Conservation (phyloP, 2,113 vertebrate genomes). For the Caracal caracal region DNA sequence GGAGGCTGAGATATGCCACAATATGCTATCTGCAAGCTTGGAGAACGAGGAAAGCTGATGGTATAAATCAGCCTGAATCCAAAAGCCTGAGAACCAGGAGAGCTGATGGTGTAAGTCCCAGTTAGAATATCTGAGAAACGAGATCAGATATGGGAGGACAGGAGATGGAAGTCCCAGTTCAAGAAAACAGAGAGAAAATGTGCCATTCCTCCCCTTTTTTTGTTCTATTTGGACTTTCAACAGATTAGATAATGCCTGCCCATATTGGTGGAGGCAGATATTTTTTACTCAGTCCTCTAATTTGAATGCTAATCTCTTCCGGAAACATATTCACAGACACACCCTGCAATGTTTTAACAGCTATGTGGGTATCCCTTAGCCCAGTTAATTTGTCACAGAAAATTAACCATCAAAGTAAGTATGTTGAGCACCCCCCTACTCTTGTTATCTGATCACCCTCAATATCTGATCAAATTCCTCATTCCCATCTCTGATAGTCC, state of each 20-base stretch:
- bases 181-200: not conserved
- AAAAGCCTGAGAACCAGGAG: not conserved
- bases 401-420: not conserved
- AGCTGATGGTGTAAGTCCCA: not conserved
- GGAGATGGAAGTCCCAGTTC: not conserved
- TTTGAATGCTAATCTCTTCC: not conserved
- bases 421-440: not conserved
- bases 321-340: not conserved
- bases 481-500: not conserved
- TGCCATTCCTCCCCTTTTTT: not conserved
- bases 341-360: not conserved
- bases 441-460: not conserved
- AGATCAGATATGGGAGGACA: not conserved
- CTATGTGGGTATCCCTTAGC: not conserved
- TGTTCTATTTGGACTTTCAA: not conserved
- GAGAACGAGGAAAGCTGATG: not conserved
- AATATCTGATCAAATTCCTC: not conserved
- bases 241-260: not conserved
- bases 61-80: not conserved
- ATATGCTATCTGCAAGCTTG: not conserved
- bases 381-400: not conserved
- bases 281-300: not conserved
- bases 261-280: not conserved
- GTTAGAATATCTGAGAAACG: not conserved
- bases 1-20: not conserved